Base-by-base conservation (phyloP, 2,888 invertebrate species). In the Lasioglossum vierecki region DNA sequence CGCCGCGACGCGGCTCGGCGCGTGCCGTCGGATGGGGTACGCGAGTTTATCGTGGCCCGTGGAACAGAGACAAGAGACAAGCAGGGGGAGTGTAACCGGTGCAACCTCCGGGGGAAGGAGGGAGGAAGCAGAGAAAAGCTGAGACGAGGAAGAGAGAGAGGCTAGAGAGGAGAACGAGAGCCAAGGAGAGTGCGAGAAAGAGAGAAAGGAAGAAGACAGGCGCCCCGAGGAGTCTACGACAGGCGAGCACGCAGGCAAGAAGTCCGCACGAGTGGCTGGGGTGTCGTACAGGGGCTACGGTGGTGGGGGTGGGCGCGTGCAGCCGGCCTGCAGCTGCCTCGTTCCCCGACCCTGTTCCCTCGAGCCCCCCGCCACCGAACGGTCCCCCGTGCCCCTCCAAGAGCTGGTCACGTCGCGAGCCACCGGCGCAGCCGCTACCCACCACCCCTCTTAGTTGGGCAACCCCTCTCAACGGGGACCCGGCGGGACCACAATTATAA, bases 261-360 rank as follows among this genome's bases (percentile, higher is more conserved):
- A 90, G 90, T 88, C 86, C 89, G 89, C 86, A 85, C 89, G 90
- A 88, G 90, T 90, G 90, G 90, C 90, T 87, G 85, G 90, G 90
- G 89, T 90, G 89, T 90, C 90, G 89, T 88, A 83, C 84, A 86
- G 89, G 88, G 89, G 83, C 80, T 84, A 84, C 73, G 82, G 94
- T 96, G 35, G 96, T 96, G 92, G 96, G 96, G 90, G 95, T 96
- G 63, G 96, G 96, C 93, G 96, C 96, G 94, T 95, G 95, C 94
- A 95, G 95, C 93, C 94, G 94, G 94, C 94, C 93, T 94, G 94
- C 94, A 94, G 94, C 94, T 94, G 94, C 94, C 91, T 92, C 91
- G 22, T 90, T 92, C 83, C 80, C 82, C 86, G 79, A 87, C 88
- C 89, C 88, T 93, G 95, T 95, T 53, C 95, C 95, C 95, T 93